Evolutionary conservation across 92 coral and sea anemone species (phyloP).

Genomic region (Palythoa grandiflora): DNA sequence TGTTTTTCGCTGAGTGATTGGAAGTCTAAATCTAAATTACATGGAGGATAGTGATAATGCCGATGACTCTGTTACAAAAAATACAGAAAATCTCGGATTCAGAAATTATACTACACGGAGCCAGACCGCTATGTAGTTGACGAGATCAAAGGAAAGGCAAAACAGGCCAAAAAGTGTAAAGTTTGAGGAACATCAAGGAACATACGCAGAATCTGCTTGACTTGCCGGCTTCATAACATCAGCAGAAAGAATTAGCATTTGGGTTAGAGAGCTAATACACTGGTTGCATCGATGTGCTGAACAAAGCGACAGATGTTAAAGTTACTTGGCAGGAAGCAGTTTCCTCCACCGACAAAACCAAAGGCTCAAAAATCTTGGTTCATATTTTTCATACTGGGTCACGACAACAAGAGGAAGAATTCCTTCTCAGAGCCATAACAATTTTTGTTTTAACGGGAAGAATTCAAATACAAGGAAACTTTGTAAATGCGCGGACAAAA

Average conservation of each 20-base stretch:
- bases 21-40: conserved; percentile 7
- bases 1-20: no score
- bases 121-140: background rate
- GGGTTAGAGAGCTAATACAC: background rate
- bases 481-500: conserved; percentile 1
- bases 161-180: conserved; percentile 5
- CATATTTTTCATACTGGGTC: background rate
- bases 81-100: background rate
- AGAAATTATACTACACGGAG: background rate
- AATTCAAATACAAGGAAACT: conserved; percentile 41
- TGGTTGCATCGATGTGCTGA: conserved; percentile 13
- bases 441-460: conserved; percentile 35
- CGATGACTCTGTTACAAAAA: background rate
- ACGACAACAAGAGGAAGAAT: background rate
- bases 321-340: conserved; percentile 30
- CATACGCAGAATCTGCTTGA: background rate
- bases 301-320: background rate
- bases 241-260: conserved; percentile 30
- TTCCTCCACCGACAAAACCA: background rate
- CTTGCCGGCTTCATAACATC: conserved; percentile 35
- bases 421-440: conserved; percentile 19
- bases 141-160: conserved; percentile 1
- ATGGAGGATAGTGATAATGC: background rate
- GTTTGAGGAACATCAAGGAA: conserved; percentile 10
- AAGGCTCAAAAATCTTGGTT: no score